Evolutionary conservation across 2,888 invertebrate genomes (phyloP), one percentile per base, ranked within the genome.

Genomic region (Myathropa florea): DNA sequence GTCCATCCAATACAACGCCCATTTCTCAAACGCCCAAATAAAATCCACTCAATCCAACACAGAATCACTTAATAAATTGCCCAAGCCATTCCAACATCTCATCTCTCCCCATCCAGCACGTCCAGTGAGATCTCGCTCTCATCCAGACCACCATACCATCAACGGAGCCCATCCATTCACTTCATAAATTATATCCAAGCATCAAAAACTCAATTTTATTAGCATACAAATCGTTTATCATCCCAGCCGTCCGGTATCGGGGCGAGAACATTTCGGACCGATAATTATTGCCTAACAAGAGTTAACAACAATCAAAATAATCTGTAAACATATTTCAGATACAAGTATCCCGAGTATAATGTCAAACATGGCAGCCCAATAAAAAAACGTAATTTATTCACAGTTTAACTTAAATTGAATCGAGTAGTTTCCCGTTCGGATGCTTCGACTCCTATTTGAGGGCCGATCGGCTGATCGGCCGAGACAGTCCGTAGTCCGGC

Each of bases 221-320:
- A 86, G 86, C 86, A 86, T 86, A 86, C 86, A 86, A 86, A 86
- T 86, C 86, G 86, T 86, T 86, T 86, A 86, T 86, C 86, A 86
- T 86, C 83, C 67, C 59, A 85, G 65, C 60, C 70, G 70, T 73
- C 63, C 82, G 82, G 77, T 73, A 82, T 82, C 68, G 63, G 30
- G 60, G 61, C 67, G 72, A 75, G 77, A 72, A 75, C 78, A 75
- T 83, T 85, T 68, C 76, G 85, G 76, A 75, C 61, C 46, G 64
- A 83, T 75, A 83, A 86, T 86, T 75, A 83, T 83, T 83, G 83
- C 83, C 86, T 67, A 86, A 86, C 86, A 86, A 86, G 83, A 86
- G 83, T 82, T 86, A 86, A 86, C 85, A 86, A 86, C 85, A 82
- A 78, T 86, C 86, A 86, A 86, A 86, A 86, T 86, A 86, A 86